Evolutionary conservation across 2,113 vertebrate species (phyloP).

Genomic region (Pterocles orientalis): DNA sequence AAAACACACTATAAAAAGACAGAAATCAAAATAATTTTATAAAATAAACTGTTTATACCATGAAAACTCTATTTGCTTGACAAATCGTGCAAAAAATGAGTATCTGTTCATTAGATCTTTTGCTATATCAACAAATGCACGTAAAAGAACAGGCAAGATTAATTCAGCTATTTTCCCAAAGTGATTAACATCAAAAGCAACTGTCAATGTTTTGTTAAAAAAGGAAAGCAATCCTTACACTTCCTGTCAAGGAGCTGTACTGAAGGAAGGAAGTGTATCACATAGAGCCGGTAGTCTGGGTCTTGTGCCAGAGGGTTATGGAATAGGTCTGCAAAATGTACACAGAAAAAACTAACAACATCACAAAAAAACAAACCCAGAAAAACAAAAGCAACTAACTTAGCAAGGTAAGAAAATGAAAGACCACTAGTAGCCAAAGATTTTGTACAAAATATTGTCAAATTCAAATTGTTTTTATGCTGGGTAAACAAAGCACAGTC

Average conservation of each 20-base stretch:
- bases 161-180: not conserved
- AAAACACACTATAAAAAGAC: not conserved
- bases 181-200: not conserved
- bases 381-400: not conserved
- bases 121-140: not conserved
- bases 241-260: slow-evolving; percentile 79
- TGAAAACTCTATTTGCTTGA: not conserved
- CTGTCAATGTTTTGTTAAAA: not conserved
- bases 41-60: not conserved
- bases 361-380: not conserved
- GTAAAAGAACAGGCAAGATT: not conserved
- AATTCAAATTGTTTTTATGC: not conserved
- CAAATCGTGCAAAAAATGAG: not conserved
- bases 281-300: slow-evolving; percentile 70
- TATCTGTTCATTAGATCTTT: not conserved
- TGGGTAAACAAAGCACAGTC: not conserved
- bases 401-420: not conserved
- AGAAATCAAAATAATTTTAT: not conserved
- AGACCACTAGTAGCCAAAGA: not conserved
- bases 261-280: slow-evolving; percentile 75
- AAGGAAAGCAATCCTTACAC: slow-evolving; percentile 64
- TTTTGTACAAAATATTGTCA: not conserved
- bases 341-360: not conserved
- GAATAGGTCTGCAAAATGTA: slow-evolving; percentile 74
- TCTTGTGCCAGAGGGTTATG: slow-evolving; percentile 81